Evolutionary conservation across 2,797 vertebrate genomes (phyloP).

Genomic region (Acanthurus leucopareius): DNA sequence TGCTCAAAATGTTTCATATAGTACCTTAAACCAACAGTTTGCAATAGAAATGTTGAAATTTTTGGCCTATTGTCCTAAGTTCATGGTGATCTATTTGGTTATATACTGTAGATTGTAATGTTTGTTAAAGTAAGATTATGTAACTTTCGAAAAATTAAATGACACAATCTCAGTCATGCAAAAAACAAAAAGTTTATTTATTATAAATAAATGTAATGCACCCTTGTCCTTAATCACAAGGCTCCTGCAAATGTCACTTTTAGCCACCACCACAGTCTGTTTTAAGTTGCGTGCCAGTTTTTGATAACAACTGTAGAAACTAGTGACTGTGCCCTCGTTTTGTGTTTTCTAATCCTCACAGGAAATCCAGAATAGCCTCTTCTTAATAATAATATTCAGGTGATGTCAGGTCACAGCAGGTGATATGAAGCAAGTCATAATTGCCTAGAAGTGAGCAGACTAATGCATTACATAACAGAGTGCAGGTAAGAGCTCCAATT

Average conservation of each 20-base stretch:
- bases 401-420: slow-evolving; percentile 48
- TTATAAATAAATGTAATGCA: neutral
- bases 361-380: slow-evolving; percentile 51
- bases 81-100: neutral
- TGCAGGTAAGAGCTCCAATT: slow-evolving; percentile 48
- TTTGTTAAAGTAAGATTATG: neutral
- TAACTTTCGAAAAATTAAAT: neutral
- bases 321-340: slow-evolving; percentile 28
- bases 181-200: neutral
- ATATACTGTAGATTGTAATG: neutral
- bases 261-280: neutral
- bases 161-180: neutral
- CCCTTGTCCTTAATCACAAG: neutral
- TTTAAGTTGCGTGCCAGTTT: neutral
- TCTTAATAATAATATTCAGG: slow-evolving; percentile 46
- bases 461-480: slow-evolving; percentile 43
- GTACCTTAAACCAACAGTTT: neutral
- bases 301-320: slow-evolving; percentile 6
- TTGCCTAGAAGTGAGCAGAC: slow-evolving; percentile 36
- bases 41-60: too few species aligned
- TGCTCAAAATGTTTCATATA: too few species aligned
- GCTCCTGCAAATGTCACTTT: neutral
- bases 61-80: neutral
- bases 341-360: slow-evolving; percentile 31
- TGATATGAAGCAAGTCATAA: slow-evolving; percentile 49